Evolutionary conservation across 2,113 vertebrate genomes (phyloP).

Genomic region (Calypte anna): DNA sequence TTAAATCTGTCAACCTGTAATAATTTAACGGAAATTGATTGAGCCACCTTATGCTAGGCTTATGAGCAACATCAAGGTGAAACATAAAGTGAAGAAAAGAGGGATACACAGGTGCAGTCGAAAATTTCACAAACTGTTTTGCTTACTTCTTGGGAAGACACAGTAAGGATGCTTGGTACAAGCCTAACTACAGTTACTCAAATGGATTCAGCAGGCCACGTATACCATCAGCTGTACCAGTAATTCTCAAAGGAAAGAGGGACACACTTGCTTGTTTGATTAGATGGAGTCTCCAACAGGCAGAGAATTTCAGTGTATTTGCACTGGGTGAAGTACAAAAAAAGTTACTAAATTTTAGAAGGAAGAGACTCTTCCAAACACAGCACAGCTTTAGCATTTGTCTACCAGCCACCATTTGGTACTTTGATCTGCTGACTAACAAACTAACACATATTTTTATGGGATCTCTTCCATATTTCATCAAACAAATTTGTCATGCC

Average conservation of each 20-base stretch:
- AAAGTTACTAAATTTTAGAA: not conserved
- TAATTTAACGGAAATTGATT: not conserved
- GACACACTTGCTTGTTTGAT: not conserved
- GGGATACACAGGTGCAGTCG: not conserved
- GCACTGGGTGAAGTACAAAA: not conserved
- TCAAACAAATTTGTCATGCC: not conserved
- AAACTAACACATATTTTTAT: not conserved
- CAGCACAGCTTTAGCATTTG: not conserved
- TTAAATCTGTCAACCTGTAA: not conserved
- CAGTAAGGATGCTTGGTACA: not conserved
- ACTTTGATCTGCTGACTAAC: not conserved
- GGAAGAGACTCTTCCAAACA: not conserved
- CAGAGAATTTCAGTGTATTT: not conserved
- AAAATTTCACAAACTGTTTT: not conserved
- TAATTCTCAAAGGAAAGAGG: not conserved
- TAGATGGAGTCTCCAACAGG: not conserved
- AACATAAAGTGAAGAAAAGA: not conserved
- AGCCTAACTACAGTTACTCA: not conserved
- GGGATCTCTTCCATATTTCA: not conserved
- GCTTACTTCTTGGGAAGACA: not conserved
- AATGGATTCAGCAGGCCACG: not conserved
- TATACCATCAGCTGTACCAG: not conserved
- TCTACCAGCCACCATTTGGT: not conserved
- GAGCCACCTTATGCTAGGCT: not conserved
- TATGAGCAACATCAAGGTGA: not conserved